Evolutionary conservation across 2,888 invertebrate species (phyloP), one percentile per base, ranked within the genome.

Genomic region (Nebria brevicollis): DNA sequence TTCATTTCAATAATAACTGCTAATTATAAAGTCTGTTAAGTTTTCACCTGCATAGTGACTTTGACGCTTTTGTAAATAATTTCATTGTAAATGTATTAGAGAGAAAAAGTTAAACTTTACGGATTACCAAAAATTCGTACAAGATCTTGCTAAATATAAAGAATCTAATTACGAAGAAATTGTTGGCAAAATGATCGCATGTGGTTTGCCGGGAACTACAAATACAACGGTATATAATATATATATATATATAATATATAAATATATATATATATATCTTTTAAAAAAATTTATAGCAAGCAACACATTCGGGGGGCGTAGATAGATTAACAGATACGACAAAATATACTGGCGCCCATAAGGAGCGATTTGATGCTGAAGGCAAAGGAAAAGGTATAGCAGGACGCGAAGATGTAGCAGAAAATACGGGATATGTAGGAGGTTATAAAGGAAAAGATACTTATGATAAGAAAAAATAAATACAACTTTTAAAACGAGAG

Each of bases 321-420:
- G 95, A 94, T 84, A 91, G 96, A 82, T 89, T 96, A 84, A 96
- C 96, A 0, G 96, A 96, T 87, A 93, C 95, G n/a, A 93, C 92
- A 85, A 95, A 95, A 86, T 96, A 96, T 88, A 96, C 96, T 0
- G 96, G 96, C 66, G 93, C 95, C 6, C 95, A 95, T 87, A 95
- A 93, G 87, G 95, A 96, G 85, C 92, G 96, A 43, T 96, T 96
- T 87, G 96, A 96, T 89, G 94, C 94, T 79, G 90, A 91, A 65
- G 96, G 96, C 77, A 95, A 95, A 87, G 96, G 96, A 42, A 95
- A 94, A 87, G 96, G 96, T 2, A 94, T 94, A 82, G 92, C 94
- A n/a, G 96, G 96, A n/a, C 91, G 96, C 74, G 95, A 94, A 87
- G 95, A 96, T 86, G 77, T 93, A 13, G 91, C 92, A 25, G 95